Evolutionary conservation across 2,113 vertebrate species (phyloP).

Genomic region (Lasiurus borealis): DNA sequence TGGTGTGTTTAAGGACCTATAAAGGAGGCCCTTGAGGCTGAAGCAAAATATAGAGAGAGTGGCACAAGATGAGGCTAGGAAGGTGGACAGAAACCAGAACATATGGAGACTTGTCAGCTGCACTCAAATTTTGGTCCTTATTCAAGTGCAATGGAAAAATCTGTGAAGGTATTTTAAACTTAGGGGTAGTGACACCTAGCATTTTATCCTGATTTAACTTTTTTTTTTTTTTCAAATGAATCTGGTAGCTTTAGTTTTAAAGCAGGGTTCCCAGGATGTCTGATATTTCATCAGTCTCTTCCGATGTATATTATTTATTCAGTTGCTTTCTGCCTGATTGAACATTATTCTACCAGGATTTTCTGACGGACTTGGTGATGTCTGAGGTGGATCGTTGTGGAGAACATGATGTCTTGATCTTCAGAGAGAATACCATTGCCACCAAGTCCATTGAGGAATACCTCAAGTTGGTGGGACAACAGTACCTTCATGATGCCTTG

Average conservation of each 20-base stretch:
- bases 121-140: not conserved
- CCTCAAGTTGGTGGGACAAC: constrained; percentile 97
- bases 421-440: constrained; percentile 98
- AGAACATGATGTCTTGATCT: constrained; percentile 97
- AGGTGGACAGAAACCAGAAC: not conserved
- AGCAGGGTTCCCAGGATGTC: constrained; percentile 4
- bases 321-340: constrained; percentile 72
- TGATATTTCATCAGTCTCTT: constrained; percentile 17
- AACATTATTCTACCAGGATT: constrained; percentile 90
- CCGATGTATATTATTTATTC: constrained; percentile 22
- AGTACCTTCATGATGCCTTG: constrained; percentile 96
- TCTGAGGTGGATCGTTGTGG: constrained; percentile 97
- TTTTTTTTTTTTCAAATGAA: not conserved
- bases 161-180: constrained; percentile 39
- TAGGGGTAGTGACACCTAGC: not conserved
- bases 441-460: constrained; percentile 99
- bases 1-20: not conserved
- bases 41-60: not conserved
- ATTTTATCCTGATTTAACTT: not conserved
- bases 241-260: constrained; percentile 37
- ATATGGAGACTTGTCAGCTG: not conserved
- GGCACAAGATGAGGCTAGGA: not conserved
- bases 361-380: constrained; percentile 97
- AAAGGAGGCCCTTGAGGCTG: not conserved
- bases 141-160: not conserved